Conservation (phyloP, 2,797 vertebrate genomes). For the Lacerta agilis region DNA sequence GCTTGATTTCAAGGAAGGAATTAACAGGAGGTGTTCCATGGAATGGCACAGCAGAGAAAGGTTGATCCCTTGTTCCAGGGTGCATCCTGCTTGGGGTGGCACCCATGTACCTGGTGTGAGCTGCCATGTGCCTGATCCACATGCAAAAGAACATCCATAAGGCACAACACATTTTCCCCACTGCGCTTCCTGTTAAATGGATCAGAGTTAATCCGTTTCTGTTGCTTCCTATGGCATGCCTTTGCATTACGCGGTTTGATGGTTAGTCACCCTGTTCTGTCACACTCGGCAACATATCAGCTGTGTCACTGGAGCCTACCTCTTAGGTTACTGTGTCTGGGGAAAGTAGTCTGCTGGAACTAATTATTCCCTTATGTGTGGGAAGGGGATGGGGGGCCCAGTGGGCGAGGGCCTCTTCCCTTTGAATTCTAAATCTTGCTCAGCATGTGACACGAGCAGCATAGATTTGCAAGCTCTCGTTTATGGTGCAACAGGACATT, state of each 20-base stretch:
- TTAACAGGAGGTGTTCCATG: background rate
- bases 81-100: background rate
- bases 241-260: background rate
- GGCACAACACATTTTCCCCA: background rate
- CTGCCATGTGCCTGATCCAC: background rate
- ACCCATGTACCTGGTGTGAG: background rate
- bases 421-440: slow-evolving; percentile 5
- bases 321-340: slow-evolving; percentile 31
- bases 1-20: background rate
- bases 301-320: slow-evolving; percentile 17
- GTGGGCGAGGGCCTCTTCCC: background rate
- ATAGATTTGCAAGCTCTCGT: background rate
- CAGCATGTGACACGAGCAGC: background rate
- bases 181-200: slow-evolving; percentile 28
- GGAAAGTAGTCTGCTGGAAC: slow-evolving; percentile 19
- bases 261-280: slow-evolving; percentile 17
- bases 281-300: slow-evolving; percentile 15
- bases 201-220: slow-evolving; percentile 21
- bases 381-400: background rate
- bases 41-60: background rate
- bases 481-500: background rate
- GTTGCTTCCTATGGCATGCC: slow-evolving; percentile 17
- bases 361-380: slow-evolving; percentile 18
- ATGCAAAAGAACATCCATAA: background rate
- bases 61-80: background rate